phyloP scores from a whole-genome alignment of 1,140 invertebrate genomes.

The Cryptotermes secundus region DNA sequence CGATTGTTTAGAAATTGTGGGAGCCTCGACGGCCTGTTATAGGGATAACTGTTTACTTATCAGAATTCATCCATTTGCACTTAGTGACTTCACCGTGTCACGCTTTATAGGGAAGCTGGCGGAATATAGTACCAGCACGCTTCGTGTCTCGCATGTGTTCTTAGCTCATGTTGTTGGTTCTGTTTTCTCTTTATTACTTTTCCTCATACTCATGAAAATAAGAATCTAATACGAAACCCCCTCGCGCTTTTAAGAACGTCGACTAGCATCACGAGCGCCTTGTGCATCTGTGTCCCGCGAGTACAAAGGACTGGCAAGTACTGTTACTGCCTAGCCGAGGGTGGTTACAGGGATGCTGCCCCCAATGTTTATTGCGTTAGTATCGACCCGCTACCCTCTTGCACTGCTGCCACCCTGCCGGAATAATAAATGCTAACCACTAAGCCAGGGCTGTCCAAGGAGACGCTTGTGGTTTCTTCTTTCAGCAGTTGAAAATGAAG shows the following conservation, averaged over 20 bases:
- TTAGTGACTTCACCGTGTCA: background rate
- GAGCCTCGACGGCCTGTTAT: too few relatives aligned
- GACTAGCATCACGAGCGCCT: background rate
- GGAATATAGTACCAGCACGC: background rate
- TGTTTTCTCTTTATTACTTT: background rate
- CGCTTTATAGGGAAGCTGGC: background rate
- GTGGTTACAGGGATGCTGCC: background rate
- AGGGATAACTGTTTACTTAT: too few relatives aligned
- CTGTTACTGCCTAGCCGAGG: background rate
- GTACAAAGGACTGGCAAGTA: background rate
- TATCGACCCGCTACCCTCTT: background rate
- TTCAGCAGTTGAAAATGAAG: too few relatives aligned
- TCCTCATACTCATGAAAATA: background rate
- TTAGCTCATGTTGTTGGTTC: background rate
- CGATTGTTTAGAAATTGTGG: too few relatives aligned
- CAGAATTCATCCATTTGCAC: background rate
- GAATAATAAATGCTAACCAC: slow-evolving; percentile 13
- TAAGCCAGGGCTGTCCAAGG: background rate
- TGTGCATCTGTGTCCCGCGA: background rate
- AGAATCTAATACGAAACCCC: background rate
- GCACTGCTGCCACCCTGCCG: background rate
- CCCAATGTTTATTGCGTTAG: slow-evolving; percentile 10
- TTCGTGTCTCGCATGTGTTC: background rate
- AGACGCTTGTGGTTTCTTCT: too few relatives aligned
- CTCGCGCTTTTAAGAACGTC: background rate